Evolutionary conservation across 2,113 vertebrate genomes (phyloP), one percentile per base, ranked within the genome.

Genomic region (Parus major): DNA sequence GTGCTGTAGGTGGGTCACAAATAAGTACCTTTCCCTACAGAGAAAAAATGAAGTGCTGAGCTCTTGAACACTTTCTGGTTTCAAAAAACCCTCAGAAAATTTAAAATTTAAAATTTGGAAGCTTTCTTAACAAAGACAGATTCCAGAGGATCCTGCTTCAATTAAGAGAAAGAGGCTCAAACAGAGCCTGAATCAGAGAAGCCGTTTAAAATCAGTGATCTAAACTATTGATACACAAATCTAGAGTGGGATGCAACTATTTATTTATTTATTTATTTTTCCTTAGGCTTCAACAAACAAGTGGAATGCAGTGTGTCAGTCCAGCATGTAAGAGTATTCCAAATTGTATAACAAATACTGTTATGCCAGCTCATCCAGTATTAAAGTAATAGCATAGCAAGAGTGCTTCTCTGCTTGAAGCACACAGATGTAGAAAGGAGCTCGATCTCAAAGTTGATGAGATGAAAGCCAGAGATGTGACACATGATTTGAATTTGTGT

Each of bases 351-450:
- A 60, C 15, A 63, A 71, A n/a, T 20, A 28, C 17, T 49, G 31
- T n/a, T 60, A 49, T 5, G 33, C 22, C 49, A 76, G 41, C 41
- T 75, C 16, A 28, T 41, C 71, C 3, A 5, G 36, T 36, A 46
- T 17, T 71, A 36, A 85, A 79, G n/a, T 49, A 36, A 29, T 18
- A 21, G 61, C 15, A n/a, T 8, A 29, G 59, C 24, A 87, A 61
- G 42, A 82, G 59, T 55, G 41, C 42, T 29, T 42, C 79, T 96
- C 72, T 90, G 59, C 82, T 88, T 94, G 59, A 94, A 92, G 92
- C 13, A 21, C 46, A 31, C 21, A 92, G 76, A 70, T 50, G 44
- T 47, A 29, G 71, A 81, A 76, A 9, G 1, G 36, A 82, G 55
- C 55, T 80, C 11, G 41, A 42, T 55, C 68, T 88, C 88, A 77